A percentile compares a stretch with the other conserved stretches of the same genome.
Evolutionary conservation across 2,113 vertebrate genomes (phyloP).

Genomic region (Trematocara zebra): DNA sequence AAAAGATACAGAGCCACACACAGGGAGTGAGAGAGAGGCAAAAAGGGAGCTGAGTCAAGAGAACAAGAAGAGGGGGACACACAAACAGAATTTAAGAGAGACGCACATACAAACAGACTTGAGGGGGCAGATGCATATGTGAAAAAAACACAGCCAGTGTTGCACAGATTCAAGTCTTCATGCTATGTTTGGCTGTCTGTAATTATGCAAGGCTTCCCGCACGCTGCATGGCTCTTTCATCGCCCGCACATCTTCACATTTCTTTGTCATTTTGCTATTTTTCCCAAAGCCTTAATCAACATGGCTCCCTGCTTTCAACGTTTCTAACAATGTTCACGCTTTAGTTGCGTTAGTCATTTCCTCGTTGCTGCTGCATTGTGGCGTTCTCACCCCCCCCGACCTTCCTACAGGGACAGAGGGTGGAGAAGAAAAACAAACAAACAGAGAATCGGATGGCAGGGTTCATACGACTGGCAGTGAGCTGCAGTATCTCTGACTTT

Average conservation of each 20-base stretch:
- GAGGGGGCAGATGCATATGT: slow-evolving; percentile 4
- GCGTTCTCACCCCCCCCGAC: neutral
- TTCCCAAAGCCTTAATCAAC: neutral
- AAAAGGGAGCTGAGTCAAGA: slow-evolving; percentile 3
- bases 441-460: neutral
- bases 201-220: neutral
- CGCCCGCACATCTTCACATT: neutral
- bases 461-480: neutral
- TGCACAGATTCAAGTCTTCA: neutral
- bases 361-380: neutral
- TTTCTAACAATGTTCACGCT: neutral
- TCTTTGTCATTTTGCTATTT: neutral
- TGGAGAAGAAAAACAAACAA: neutral
- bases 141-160: neutral
- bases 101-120: slow-evolving; percentile 21
- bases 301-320: neutral
- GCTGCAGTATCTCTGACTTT: slow-evolving; percentile 19
- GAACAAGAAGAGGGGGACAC: neutral
- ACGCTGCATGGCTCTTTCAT: neutral
- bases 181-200: neutral
- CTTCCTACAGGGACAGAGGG: neutral
- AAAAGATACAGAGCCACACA: slow-evolving; percentile 6
- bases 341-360: neutral
- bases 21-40: neutral
- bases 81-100: neutral